phyloP scores from a whole-genome alignment of 2,797 vertebrate species.

The Sternotherus odoratus region DNA sequence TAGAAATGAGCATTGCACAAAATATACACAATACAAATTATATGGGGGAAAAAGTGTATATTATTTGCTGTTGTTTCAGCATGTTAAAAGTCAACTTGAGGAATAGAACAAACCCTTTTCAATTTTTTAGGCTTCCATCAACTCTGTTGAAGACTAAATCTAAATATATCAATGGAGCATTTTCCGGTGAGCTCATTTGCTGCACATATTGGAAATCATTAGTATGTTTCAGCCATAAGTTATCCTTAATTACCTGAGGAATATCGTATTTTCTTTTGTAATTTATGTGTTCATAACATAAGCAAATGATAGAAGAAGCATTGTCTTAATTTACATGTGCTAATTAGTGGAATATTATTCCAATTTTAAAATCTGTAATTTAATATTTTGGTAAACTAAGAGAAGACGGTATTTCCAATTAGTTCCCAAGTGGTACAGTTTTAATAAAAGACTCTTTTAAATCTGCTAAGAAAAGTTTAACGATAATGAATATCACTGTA shows the following conservation, averaged over 20 bases:
- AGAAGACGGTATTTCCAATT: constrained; percentile 65
- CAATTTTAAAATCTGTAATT: constrained; percentile 62
- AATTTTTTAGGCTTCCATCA: not conserved
- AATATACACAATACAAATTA: not conserved
- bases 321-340: constrained; percentile 59
- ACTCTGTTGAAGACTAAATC: constrained; percentile 27
- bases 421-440: constrained; percentile 43
- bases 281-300: constrained; percentile 64
- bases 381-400: constrained; percentile 52
- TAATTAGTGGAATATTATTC: constrained; percentile 72
- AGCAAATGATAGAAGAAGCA: constrained; percentile 49
- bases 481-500: constrained; percentile 56
- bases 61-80: not conserved
- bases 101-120: not conserved
- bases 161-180: constrained; percentile 35
- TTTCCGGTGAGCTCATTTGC: constrained; percentile 63
- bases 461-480: constrained; percentile 54
- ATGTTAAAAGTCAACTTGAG: not conserved
- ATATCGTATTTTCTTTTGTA: constrained; percentile 44
- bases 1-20: not conserved
- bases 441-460: constrained; percentile 47
- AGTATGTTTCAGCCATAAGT: constrained; percentile 63
- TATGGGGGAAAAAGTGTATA: not conserved
- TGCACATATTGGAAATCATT: constrained; percentile 61
- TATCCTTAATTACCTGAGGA: constrained; percentile 68